Base-by-base conservation (phyloP, 1,140 invertebrate genomes). In the Ectropis grisescens region DNA sequence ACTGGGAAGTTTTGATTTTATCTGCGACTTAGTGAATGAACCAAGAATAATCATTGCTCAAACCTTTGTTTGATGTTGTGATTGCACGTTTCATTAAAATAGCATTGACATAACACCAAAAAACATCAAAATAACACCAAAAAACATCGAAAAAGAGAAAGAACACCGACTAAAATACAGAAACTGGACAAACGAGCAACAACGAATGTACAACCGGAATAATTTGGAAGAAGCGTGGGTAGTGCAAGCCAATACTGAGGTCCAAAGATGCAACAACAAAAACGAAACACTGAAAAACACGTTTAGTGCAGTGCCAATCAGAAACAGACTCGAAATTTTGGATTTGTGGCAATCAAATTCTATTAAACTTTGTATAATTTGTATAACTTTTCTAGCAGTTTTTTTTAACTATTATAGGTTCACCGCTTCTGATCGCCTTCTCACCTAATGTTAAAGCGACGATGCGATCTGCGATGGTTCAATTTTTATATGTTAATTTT, bases 91-190 rank as follows among this genome's bases (percentile, higher is more conserved):
- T n/a, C n/a, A n/a, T n/a, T 47, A 58, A 39, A 58, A 55, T 32
- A 60, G 42, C 48, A 59, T 52, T 37, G 8, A 4, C 16, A 19
- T 19, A n/a, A n/a, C n/a, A n/a, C n/a, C n/a, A n/a, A n/a, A n/a
- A n/a, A n/a, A n/a, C n/a, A n/a, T n/a, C n/a, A n/a, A n/a, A n/a
- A n/a, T n/a, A n/a, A n/a, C n/a, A n/a, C n/a, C n/a, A n/a, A 19
- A 19, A 19, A 19, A 19, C 31, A 41, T 38, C 15, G 46, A 56
- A 50, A 78, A 78, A 81, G 76, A 81, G 76, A 81, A 81, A 54
- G 76, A 81, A 81, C 76, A 81, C 76, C 65, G 71, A 78, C 76
- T 78, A 81, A 70, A 65, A 62, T 45, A 59, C 47, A 65, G 56
- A 52, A 36, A 41, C 41, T 11, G 19, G 66, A 70, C 58, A 64